Evolutionary conservation across 2,113 vertebrate species (phyloP).

Genomic region (Camelus bactrianus): DNA sequence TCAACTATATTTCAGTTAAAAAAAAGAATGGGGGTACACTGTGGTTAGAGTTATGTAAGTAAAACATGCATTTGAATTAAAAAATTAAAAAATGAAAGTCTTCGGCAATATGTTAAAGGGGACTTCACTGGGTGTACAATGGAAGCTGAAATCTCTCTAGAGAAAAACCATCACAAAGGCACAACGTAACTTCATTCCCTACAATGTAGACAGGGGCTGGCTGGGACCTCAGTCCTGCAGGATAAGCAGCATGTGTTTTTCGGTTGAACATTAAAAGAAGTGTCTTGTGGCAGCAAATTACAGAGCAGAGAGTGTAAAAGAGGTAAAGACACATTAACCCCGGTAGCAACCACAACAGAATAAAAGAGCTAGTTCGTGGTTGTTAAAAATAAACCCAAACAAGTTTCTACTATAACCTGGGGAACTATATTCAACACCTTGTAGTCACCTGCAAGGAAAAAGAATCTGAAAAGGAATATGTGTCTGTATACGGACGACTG

Average conservation of each 20-base stretch:
- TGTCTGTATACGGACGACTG: not conserved
- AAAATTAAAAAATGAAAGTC: not conserved
- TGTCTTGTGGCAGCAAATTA: not conserved
- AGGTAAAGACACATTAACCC: not conserved
- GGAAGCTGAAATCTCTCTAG: not conserved
- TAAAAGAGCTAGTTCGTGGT: not conserved
- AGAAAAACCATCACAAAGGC: not conserved
- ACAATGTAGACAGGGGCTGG: not conserved
- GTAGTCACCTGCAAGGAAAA: not conserved
- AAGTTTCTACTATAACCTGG: no score
- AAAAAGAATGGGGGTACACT: not conserved
- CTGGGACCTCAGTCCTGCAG: not conserved
- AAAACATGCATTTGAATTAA: slow-evolving; percentile 14
- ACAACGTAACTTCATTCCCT: not conserved
- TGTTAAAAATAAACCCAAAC: not conserved
- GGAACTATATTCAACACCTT: no score
- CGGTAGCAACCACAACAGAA: not conserved
- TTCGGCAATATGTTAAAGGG: not conserved
- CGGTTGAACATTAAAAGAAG: not conserved
- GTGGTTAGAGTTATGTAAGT: not conserved
- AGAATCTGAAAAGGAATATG: not conserved
- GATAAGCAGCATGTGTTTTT: not conserved
- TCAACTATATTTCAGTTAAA: no score
- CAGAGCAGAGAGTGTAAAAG: not conserved
- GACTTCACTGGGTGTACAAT: not conserved